These are phyloP conservation scores for Bilobella aurantiaca DNA, from an alignment of 1,140 invertebrate species.

Conservation along the genomic window DNA sequence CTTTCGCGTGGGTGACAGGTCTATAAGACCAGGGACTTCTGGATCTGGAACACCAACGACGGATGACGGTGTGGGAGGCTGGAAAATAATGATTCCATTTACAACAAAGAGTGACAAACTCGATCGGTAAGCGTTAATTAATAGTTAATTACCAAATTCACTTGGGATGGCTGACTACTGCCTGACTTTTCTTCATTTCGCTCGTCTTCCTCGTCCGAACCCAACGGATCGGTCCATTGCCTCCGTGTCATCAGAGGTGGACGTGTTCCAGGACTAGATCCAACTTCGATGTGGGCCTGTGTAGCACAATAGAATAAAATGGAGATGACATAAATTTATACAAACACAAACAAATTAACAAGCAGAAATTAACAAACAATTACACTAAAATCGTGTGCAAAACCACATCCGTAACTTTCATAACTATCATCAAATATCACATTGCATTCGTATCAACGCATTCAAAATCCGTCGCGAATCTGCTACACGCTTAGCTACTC, in stretches of 20 bases:
- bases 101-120: too few species aligned
- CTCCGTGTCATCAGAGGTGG: constrained; percentile 64
- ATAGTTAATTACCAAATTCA: constrained; percentile 13
- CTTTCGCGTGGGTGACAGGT: constrained; percentile 38
- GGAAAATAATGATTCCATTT: not conserved
- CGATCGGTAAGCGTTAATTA: constrained; percentile 6
- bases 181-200: constrained; percentile 37
- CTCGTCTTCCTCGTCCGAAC: constrained; percentile 78
- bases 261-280: constrained; percentile 8
- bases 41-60: constrained; percentile 33
- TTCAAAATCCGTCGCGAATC: too few species aligned
- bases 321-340: too few species aligned
- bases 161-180: constrained; percentile 25
- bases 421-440: too few species aligned
- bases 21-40: constrained; percentile 38
- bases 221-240: constrained; percentile 79
- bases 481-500: too few species aligned
- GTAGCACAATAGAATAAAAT: not conserved
- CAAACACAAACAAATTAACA: too few species aligned
- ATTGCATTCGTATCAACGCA: too few species aligned
- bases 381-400: too few species aligned
- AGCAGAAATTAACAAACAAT: too few species aligned
- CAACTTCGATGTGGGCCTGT: too few species aligned
- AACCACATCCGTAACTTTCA: too few species aligned
- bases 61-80: not conserved